A percentile compares a stretch with the other conserved stretches of the same genome.
These are phyloP conservation scores for Idaea biselata DNA, from an alignment of 2,888 invertebrate species.

Conservation along the genomic window DNA sequence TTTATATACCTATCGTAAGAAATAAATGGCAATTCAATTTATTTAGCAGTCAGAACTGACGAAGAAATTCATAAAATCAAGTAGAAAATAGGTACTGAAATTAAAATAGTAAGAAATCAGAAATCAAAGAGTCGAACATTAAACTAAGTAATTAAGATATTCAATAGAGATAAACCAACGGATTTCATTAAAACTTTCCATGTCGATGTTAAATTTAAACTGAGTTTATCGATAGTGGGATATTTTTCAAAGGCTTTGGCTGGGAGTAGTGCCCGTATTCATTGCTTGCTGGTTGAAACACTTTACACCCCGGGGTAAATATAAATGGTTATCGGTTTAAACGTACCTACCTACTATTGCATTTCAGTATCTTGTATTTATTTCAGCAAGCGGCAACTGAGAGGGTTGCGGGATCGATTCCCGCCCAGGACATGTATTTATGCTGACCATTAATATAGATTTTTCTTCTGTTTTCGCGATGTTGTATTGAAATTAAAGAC, in stretches of 20 bases:
- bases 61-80: too few relatives aligned
- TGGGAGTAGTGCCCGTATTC: constrained; percentile 24
- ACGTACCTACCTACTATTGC: background rate
- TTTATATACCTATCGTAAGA: too few relatives aligned
- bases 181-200: constrained; percentile 1
- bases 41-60: too few relatives aligned
- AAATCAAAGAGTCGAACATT: background rate
- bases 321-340: background rate
- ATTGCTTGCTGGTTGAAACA: constrained; percentile 34
- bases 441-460: too few relatives aligned
- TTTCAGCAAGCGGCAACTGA: too few relatives aligned
- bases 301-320: background rate
- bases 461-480: too few relatives aligned
- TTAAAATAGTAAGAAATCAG: background rate
- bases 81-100: background rate
- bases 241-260: background rate
- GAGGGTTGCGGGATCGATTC: too few relatives aligned
- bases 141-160: background rate
- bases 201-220: background rate
- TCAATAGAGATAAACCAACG: background rate
- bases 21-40: too few relatives aligned
- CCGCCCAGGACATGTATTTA: too few relatives aligned
- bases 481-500: too few relatives aligned
- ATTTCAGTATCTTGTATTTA: too few relatives aligned
- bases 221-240: background rate